phyloP scores from a whole-genome alignment of 2,797 vertebrate species.

The Sparus aurata region DNA sequence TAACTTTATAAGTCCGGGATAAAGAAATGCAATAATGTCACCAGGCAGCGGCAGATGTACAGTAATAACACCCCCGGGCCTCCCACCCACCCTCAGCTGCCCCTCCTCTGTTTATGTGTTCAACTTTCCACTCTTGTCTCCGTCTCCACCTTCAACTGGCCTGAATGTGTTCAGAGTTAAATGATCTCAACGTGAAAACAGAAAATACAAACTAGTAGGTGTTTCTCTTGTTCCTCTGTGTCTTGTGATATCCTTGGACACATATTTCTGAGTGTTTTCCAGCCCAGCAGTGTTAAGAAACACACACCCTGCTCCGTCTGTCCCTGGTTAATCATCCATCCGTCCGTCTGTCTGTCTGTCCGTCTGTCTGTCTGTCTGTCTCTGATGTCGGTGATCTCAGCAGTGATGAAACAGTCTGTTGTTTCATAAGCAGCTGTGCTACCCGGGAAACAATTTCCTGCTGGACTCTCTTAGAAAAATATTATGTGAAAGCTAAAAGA shows the following conservation, averaged over 20 bases:
- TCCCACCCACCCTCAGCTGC: conserved; percentile 48
- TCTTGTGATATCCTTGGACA: conserved; percentile 22
- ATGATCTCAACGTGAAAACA: no score
- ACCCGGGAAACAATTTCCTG: conserved; percentile 7
- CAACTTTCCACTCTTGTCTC: conserved; percentile 5
- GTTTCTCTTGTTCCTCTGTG: neutral
- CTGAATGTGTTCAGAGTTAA: neutral
- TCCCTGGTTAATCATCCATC: conserved; percentile 49
- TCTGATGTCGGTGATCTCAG: conserved; percentile 50
- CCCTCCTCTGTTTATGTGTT: conserved; percentile 29
- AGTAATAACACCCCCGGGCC: conserved; percentile 33
- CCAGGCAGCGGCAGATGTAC: conserved; percentile 44
- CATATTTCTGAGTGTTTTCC: conserved; percentile 11
- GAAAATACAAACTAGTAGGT: neutral
- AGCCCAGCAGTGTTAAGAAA: neutral
- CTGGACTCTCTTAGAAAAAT: conserved; percentile 24
- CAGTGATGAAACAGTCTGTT: conserved; percentile 56
- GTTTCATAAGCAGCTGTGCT: conserved; percentile 73
- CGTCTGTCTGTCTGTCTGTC: conserved; percentile 25
- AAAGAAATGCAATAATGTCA: conserved; percentile 35
- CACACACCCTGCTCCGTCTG: conserved; percentile 43
- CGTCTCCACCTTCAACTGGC: conserved; percentile 1
- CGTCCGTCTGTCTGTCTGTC: conserved; percentile 25
- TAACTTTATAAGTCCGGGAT: neutral
- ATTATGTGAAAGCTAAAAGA: neutral